These are phyloP conservation scores for Sinelater perroti DNA, from an alignment of 2,888 invertebrate species.

Conservation along the genomic window DNA sequence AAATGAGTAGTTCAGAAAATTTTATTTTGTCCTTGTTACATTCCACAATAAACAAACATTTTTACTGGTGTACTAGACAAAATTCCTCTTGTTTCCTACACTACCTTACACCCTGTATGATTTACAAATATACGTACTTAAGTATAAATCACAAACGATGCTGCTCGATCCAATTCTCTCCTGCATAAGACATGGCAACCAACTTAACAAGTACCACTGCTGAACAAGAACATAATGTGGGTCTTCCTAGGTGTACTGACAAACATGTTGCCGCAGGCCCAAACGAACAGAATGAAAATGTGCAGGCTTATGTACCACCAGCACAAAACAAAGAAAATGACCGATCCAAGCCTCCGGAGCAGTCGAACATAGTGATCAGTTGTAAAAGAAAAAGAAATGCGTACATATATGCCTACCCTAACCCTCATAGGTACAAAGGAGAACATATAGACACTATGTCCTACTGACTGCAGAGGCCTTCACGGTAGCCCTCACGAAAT, in stretches of 20 bases:
- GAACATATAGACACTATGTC: slow-evolving; percentile 52
- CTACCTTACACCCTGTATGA: too few relatives aligned
- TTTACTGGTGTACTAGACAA: too few relatives aligned
- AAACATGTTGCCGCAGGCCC: slow-evolving; percentile 37
- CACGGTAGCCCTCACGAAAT: slow-evolving; percentile 66
- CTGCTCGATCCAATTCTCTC: slow-evolving; percentile 1
- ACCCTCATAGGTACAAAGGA: slow-evolving; percentile 60
- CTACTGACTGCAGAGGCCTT: slow-evolving; percentile 52
- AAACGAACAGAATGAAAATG: slow-evolving; percentile 34
- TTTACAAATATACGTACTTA: too few relatives aligned
- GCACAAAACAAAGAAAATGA: slow-evolving; percentile 40
- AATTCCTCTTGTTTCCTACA: too few relatives aligned
- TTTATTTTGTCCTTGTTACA: too few relatives aligned
- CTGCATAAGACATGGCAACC: background rate
- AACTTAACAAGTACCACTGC: slow-evolving; percentile 3
- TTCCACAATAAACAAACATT: too few relatives aligned
- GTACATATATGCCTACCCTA: slow-evolving; percentile 42
- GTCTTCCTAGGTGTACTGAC: slow-evolving; percentile 43
- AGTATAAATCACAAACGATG: too few relatives aligned
- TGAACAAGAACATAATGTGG: slow-evolving; percentile 37
- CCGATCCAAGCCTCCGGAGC: slow-evolving; percentile 44
- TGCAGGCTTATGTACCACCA: slow-evolving; percentile 30
- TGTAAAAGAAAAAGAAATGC: slow-evolving; percentile 27
- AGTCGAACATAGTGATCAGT: slow-evolving; percentile 45
- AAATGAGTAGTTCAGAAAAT: too few relatives aligned